These are phyloP conservation scores for Germaria angustata DNA, from an alignment of 2,888 invertebrate species.

Conservation along the genomic window DNA sequence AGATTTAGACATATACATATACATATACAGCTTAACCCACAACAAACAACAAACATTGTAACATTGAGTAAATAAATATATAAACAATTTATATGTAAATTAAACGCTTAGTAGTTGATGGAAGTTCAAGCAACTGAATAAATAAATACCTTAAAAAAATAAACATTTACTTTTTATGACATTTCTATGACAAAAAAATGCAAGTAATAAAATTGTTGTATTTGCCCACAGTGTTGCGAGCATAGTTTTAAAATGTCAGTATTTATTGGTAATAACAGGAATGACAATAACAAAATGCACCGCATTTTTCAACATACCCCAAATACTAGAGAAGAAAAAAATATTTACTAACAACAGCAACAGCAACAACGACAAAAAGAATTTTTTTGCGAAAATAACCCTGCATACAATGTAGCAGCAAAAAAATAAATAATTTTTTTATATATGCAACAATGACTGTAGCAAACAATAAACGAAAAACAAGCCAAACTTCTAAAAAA, in stretches of 20 bases:
- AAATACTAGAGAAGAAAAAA: slow-evolving; percentile 34
- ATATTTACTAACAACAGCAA: slow-evolving; percentile 13
- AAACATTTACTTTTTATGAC: too few species aligned
- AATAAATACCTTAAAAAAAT: too few species aligned
- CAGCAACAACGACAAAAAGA: not conserved
- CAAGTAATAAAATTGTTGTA: not conserved
- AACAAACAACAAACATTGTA: too few species aligned
- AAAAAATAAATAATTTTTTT: not conserved
- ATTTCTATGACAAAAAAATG: too few species aligned
- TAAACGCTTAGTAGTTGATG: too few species aligned
- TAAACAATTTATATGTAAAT: too few species aligned
- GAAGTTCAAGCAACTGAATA: too few species aligned
- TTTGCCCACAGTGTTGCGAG: slow-evolving; percentile 35
- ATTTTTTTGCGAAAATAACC: slow-evolving; percentile 15
- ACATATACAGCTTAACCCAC: too few species aligned
- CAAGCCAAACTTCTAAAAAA: slow-evolving; percentile 32
- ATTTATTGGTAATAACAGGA: slow-evolving; percentile 51
- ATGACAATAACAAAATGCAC: slow-evolving; percentile 45
- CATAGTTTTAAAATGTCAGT: slow-evolving; percentile 54
- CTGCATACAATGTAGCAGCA: not conserved
- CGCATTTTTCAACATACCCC: slow-evolving; percentile 54
- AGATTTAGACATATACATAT: too few species aligned
- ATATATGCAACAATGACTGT: slow-evolving; percentile 22
- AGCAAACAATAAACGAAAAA: slow-evolving; percentile 23
- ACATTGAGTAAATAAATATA: too few species aligned